Percentiles rank a stretch among this genome's conserved stretches.
phyloP scores from a whole-genome alignment of 2,797 vertebrate genomes.

The Brotula barbata region DNA sequence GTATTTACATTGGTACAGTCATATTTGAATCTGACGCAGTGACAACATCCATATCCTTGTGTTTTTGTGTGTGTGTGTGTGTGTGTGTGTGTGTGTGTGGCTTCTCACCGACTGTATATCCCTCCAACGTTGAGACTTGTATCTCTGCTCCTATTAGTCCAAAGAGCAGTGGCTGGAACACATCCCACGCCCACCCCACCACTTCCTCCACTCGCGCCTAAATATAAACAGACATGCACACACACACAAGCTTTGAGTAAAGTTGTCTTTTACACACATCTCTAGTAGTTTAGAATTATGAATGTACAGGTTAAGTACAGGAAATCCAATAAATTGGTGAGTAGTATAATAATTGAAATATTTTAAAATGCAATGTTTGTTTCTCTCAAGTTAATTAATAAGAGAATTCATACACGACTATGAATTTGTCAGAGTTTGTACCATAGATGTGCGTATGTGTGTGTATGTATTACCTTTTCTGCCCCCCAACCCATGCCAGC shows the following conservation, averaged over 20 bases:
- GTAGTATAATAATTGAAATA: not conserved
- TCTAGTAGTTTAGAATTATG: not conserved
- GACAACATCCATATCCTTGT: slow-evolving; percentile 22
- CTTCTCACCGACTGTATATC: slow-evolving; percentile 89
- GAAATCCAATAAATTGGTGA: not conserved
- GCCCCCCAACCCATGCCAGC: slow-evolving; percentile 87
- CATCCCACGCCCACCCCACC: slow-evolving; percentile 82
- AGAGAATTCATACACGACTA: not conserved
- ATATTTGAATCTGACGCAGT: slow-evolving; percentile 51
- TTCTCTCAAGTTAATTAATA: not conserved
- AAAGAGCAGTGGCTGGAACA: slow-evolving; percentile 95
- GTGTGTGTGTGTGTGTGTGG: not conserved
- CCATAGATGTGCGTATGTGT: not conserved
- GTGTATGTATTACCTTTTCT: slow-evolving; percentile 80
- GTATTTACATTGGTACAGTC: slow-evolving; percentile 34
- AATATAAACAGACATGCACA: slow-evolving; percentile 33
- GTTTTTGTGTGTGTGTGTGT: slow-evolving; percentile 1
- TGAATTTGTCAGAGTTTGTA: not conserved
- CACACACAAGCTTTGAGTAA: not conserved
- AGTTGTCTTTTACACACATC: not conserved
- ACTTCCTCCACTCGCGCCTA: slow-evolving; percentile 78
- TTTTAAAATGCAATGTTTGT: not conserved
- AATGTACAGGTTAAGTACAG: not conserved
- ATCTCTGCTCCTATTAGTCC: slow-evolving; percentile 95
- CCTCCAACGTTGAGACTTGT: slow-evolving; percentile 81